Evolutionary conservation across 2,113 vertebrate species (phyloP).

Genomic region (Ginglymostoma cirratum): DNA sequence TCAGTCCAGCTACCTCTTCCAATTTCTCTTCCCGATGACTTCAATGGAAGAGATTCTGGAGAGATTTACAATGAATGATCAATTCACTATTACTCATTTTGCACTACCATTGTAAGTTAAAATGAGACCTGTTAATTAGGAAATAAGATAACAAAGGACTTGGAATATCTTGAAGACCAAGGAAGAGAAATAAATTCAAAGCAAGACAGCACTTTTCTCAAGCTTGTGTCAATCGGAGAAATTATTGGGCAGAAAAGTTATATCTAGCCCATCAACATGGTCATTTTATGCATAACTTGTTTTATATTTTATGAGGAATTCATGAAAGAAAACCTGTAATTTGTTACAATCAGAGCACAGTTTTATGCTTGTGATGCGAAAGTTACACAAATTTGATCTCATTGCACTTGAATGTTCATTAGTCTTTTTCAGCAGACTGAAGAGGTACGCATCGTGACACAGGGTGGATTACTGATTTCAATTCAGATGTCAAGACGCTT

Average conservation of each 20-base stretch:
- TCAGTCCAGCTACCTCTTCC: not conserved
- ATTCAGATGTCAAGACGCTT: not conserved
- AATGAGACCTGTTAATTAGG: not conserved
- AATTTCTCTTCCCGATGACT: not conserved
- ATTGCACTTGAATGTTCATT: not conserved
- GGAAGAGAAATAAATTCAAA: not conserved
- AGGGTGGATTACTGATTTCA: not conserved
- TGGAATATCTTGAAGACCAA: not conserved
- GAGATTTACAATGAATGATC: not conserved
- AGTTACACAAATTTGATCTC: not conserved
- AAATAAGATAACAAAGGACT: not conserved
- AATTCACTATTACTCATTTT: not conserved
- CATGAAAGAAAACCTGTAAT: not conserved
- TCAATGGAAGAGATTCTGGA: not conserved
- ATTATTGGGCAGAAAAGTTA: not conserved
- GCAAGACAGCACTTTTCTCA: not conserved
- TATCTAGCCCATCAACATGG: not conserved
- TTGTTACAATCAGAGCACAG: not conserved
- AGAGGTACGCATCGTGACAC: not conserved
- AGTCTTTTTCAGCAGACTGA: not conserved
- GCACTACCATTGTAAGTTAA: not conserved
- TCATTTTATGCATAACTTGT: not conserved
- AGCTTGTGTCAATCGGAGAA: not conserved
- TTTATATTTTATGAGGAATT: not conserved
- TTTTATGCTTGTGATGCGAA: not conserved